A percentile compares a stretch with the other conserved stretches of the same genome.
phyloP scores from a whole-genome alignment of 2,113 vertebrate genomes.

The Hassar affinis region DNA sequence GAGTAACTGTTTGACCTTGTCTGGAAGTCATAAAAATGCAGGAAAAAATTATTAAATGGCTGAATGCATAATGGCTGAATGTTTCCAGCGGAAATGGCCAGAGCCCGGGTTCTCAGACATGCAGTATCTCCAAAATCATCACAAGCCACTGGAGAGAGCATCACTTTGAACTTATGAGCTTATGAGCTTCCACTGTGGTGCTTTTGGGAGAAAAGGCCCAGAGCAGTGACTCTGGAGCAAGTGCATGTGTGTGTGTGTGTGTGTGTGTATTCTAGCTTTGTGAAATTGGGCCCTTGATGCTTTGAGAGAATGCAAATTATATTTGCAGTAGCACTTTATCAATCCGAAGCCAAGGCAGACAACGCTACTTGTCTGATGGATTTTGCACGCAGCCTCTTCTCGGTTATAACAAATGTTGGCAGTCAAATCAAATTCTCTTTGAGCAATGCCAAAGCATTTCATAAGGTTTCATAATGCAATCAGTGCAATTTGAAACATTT shows the following conservation, averaged over 20 bases:
- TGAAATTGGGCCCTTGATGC: conserved; percentile 21
- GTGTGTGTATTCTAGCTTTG: conserved; percentile 10
- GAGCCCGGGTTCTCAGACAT: conserved; percentile 22
- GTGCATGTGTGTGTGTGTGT: conserved; percentile 6
- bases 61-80: not conserved
- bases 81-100: conserved; percentile 29
- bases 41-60: conserved; percentile 10
- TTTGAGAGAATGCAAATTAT: conserved; percentile 18
- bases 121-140: conserved; percentile 33
- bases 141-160: conserved; percentile 26
- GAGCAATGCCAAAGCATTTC: conserved; percentile 2
- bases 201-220: conserved; percentile 28
- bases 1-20: conserved; percentile 14
- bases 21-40: conserved; percentile 26
- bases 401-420: not conserved
- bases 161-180: conserved; percentile 21
- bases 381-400: conserved; percentile 25
- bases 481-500: not conserved
- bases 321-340: conserved; percentile 33
- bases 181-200: conserved; percentile 17
- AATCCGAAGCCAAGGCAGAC: conserved; percentile 4
- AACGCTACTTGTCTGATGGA: conserved; percentile 19
- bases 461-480: not conserved
- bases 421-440: not conserved
- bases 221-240: conserved; percentile 19